These are phyloP conservation scores for Orius laevigatus DNA, from an alignment of 1,140 invertebrate genomes.

Conservation along the genomic window DNA sequence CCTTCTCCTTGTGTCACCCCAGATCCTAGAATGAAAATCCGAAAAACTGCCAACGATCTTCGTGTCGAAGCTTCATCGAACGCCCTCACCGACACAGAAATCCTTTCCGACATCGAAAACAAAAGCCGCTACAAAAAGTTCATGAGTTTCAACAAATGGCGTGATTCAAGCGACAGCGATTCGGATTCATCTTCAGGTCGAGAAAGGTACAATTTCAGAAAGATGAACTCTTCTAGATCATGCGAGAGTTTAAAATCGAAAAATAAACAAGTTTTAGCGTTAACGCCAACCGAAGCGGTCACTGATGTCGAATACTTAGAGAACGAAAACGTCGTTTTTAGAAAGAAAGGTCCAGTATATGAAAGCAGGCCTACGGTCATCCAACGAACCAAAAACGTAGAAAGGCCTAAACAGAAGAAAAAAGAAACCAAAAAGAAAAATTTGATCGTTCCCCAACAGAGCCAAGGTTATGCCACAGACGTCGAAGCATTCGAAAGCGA, in stretches of 20 bases:
- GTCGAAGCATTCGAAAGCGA: slow-evolving; percentile 13
- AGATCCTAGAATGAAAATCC: slow-evolving; percentile 4
- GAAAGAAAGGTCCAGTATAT: neutral
- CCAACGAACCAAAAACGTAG: neutral
- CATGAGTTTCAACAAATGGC: no score
- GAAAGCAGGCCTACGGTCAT: neutral
- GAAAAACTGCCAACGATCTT: neutral
- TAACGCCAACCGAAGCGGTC: slow-evolving; percentile 6
- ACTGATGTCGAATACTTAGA: slow-evolving; percentile 15
- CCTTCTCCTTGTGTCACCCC: slow-evolving; percentile 16
- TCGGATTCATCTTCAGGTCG: no score
- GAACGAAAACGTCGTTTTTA: neutral
- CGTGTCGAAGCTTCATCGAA: neutral
- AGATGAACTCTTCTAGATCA: no score
- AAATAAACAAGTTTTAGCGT: no score
- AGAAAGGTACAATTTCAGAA: no score
- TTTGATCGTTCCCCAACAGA: neutral
- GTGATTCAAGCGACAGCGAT: no score
- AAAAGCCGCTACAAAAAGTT: neutral
- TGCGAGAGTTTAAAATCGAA: no score
- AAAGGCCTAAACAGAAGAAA: neutral
- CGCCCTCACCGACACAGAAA: slow-evolving; percentile 25
- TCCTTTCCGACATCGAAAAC: slow-evolving; percentile 14
- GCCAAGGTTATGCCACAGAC: slow-evolving; percentile 9
- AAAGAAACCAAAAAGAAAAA: neutral